Evolutionary conservation across 2,113 vertebrate genomes (phyloP).

Genomic region (Diglossa brunneiventris): DNA sequence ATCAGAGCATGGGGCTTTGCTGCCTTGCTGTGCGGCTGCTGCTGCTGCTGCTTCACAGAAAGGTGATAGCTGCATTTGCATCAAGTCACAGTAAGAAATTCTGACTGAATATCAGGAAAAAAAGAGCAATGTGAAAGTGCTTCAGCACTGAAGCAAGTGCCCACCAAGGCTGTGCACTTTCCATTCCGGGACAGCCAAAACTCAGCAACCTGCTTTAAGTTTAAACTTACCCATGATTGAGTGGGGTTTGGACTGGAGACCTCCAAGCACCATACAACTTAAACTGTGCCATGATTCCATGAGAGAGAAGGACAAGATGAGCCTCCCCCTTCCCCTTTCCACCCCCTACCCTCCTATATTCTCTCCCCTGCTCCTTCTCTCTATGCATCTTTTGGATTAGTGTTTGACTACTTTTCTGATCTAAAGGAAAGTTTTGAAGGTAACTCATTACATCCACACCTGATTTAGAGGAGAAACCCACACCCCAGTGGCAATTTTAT

Average conservation of each 20-base stretch:
- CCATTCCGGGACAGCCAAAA: background rate
- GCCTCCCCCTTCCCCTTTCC: background rate
- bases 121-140: background rate
- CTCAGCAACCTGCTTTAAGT: background rate
- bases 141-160: background rate
- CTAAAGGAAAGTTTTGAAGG: background rate
- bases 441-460: background rate
- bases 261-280: background rate
- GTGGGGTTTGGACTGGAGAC: background rate
- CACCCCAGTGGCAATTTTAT: background rate
- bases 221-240: background rate
- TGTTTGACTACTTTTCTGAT: background rate
- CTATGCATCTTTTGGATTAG: background rate
- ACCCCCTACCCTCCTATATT: too few relatives aligned
- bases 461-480: background rate
- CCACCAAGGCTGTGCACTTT: background rate
- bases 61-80: background rate
- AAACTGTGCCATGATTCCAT: background rate
- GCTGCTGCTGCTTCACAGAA: background rate
- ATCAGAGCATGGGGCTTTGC: background rate
- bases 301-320: background rate
- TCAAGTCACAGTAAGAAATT: background rate
- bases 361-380: accelerated
- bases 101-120: background rate
- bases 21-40: background rate